Conservation (phyloP, 2,797 vertebrate genomes). For the Rhinoraja longicauda region DNA sequence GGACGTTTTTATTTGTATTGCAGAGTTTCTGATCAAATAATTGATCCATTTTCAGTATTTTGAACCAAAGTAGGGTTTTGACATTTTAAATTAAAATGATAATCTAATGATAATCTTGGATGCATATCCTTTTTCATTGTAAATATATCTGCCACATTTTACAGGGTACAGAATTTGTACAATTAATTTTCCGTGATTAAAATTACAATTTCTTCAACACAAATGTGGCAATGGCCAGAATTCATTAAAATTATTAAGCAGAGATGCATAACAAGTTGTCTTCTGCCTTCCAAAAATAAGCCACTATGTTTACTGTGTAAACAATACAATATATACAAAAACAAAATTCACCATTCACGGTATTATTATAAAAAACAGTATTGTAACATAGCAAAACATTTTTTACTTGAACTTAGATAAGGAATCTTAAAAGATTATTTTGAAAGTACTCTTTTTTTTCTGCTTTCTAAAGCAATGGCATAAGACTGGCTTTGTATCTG, state of each 20-base stretch:
- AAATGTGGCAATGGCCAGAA: not conserved
- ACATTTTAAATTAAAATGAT: not conserved
- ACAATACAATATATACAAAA: constrained; percentile 18
- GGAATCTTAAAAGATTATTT: not conserved
- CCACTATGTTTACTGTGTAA: not conserved
- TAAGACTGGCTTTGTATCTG: not conserved
- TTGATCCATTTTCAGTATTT: not conserved
- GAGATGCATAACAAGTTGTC: not conserved
- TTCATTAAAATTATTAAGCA: not conserved
- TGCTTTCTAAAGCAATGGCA: not conserved
- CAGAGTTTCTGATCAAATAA: not conserved
- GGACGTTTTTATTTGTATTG: not conserved
- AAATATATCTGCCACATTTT: not conserved
- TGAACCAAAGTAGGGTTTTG: not conserved
- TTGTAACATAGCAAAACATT: constrained; percentile 20
- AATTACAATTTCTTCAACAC: not conserved
- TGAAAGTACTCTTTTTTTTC: not conserved
- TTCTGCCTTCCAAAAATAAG: constrained; percentile 21
- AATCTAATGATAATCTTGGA: not conserved
- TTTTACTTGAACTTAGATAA: constrained; percentile 8
- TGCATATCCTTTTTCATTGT: not conserved
- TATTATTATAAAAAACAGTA: constrained; percentile 30
- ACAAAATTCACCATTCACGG: not conserved
- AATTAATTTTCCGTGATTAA: not conserved
- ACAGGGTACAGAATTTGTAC: not conserved